A percentile compares a stretch with the other conserved stretches of the same genome.
phyloP scores from a whole-genome alignment of 2,113 vertebrate species.

The Zosterops lateralis region DNA sequence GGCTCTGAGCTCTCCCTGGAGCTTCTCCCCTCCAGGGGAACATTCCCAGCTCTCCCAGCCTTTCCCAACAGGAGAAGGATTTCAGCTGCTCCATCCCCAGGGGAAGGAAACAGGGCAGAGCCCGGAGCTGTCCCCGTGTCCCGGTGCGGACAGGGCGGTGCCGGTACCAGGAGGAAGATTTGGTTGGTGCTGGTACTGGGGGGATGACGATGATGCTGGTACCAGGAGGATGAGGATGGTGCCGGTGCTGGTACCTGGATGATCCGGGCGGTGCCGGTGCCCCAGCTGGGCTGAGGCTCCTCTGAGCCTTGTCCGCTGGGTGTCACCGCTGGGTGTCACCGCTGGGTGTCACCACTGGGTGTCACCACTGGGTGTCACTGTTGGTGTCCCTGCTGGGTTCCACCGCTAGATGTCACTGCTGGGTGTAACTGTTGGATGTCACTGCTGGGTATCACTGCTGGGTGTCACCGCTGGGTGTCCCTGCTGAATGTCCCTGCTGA shows the following conservation, averaged over 20 bases:
- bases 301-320: background rate
- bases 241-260: background rate
- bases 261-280: background rate
- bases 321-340: background rate
- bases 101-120: background rate
- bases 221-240: background rate
- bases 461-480: background rate
- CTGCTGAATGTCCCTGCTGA: too few relatives aligned
- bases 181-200: background rate
- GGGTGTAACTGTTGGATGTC: background rate
- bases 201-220: too few relatives aligned
- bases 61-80: background rate
- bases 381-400: too few relatives aligned
- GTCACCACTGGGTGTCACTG: background rate
- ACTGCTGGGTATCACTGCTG: rapidly evolving
- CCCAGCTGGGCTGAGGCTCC: background rate
- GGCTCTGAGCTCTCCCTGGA: background rate
- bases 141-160: background rate
- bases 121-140: background rate
- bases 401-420: background rate
- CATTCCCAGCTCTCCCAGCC: background rate
- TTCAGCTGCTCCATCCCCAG: background rate
- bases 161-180: too few relatives aligned
- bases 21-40: background rate
- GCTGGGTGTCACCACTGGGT: background rate